Evolutionary conservation across 2,888 invertebrate species (phyloP).

Genomic region (Lasioglossum figueresi): DNA sequence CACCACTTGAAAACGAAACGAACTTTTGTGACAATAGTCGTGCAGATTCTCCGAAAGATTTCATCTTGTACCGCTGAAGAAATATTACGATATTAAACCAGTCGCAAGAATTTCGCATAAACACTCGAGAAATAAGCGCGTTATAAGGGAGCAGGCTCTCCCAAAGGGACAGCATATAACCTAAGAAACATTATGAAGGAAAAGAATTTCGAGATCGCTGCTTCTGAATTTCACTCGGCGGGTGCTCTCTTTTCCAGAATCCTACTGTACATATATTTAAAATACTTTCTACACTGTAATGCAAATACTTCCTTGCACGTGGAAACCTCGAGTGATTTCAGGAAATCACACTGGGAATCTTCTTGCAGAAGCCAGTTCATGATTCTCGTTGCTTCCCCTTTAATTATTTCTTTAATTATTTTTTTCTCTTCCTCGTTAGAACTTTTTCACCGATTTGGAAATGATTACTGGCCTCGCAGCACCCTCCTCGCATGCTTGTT

Average conservation of each 20-base stretch:
- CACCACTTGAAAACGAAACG: neutral
- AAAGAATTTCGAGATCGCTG: constrained; percentile 6
- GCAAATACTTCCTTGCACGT: neutral
- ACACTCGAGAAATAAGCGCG: neutral
- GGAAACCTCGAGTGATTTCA: neutral
- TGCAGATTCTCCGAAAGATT: neutral
- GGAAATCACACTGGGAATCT: too few species aligned
- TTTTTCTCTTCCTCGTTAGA: too few species aligned
- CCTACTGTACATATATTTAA: neutral
- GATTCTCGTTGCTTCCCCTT: too few species aligned
- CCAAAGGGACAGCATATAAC: neutral
- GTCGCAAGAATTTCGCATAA: neutral
- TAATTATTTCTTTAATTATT: too few species aligned
- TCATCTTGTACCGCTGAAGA: neutral
- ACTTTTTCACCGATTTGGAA: too few species aligned
- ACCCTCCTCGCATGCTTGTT: too few species aligned
- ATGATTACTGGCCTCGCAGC: too few species aligned
- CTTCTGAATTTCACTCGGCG: neutral
- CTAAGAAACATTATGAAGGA: neutral
- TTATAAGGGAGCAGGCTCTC: neutral
- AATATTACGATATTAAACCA: neutral
- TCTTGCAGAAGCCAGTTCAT: too few species aligned
- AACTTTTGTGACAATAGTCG: neutral
- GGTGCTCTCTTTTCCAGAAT: neutral
- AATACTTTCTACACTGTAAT: neutral